phyloP scores from a whole-genome alignment of 2,113 vertebrate genomes.

The Peromyscus maniculatus region DNA sequence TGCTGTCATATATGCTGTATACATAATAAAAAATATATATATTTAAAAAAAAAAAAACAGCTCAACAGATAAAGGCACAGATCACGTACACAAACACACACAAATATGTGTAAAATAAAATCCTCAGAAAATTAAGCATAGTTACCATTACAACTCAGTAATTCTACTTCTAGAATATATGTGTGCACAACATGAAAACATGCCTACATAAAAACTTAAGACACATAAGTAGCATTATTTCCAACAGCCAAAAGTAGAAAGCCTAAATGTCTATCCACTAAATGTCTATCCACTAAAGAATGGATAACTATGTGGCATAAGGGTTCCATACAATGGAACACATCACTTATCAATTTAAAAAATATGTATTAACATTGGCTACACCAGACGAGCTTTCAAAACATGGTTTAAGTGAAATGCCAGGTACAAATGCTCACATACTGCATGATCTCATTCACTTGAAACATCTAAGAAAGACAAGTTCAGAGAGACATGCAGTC shows the following conservation, averaged over 20 bases:
- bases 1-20: no score
- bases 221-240: not conserved
- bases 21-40: no score
- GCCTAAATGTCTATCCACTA: not conserved
- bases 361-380: not conserved
- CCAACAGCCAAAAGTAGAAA: constrained; percentile 1
- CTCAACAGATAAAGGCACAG: not conserved
- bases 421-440: not conserved
- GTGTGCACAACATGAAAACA: not conserved
- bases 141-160: not conserved
- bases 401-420: not conserved
- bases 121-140: not conserved
- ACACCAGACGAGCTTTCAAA: not conserved
- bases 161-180: not conserved
- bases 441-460: not conserved
- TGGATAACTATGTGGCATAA: not conserved
- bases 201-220: not conserved
- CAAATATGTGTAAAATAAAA: not conserved
- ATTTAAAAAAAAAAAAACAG: not conserved
- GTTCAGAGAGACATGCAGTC: not conserved
- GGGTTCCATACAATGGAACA: not conserved
- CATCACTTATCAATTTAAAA: not conserved
- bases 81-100: not conserved
- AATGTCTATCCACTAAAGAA: not conserved
- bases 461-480: not conserved